Conservation (phyloP, 2,888 invertebrate species). For the Synanthedon vespiformis region DNA sequence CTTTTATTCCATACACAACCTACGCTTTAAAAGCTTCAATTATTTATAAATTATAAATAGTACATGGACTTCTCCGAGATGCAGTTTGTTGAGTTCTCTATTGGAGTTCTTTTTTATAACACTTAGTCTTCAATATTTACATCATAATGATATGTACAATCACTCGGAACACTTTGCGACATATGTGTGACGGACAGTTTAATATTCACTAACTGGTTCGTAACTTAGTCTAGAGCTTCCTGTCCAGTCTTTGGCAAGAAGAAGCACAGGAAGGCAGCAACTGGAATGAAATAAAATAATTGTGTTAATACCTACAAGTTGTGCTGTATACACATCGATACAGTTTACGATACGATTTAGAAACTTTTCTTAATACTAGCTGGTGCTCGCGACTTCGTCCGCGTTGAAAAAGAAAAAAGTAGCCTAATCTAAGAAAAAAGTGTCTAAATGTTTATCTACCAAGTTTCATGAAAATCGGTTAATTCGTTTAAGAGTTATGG, state of each 20-base stretch:
- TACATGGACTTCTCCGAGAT: not conserved
- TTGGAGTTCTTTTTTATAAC: constrained; percentile 7
- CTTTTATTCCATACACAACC: not conserved
- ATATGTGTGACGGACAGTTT: constrained; percentile 28
- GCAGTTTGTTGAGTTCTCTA: not conserved
- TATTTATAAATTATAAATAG: not conserved
- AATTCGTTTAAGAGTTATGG: too few species aligned
- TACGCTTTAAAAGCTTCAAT: not conserved
- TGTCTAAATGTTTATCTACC: too few species aligned
- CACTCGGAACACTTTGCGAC: constrained; percentile 29
- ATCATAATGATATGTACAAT: constrained; percentile 60
- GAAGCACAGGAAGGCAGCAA: constrained; percentile 79
- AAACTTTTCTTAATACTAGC: too few species aligned
- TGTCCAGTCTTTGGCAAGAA: constrained; percentile 81
- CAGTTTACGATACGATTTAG: too few species aligned
- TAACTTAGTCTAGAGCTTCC: constrained; percentile 74
- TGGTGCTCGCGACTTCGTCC: too few species aligned
- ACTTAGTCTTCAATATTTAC: constrained; percentile 61
- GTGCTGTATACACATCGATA: too few species aligned
- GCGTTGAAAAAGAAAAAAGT: too few species aligned
- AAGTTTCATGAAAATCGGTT: too few species aligned
- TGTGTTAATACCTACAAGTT: too few species aligned
- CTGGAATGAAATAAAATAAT: constrained; percentile 54
- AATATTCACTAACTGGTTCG: constrained; percentile 42
- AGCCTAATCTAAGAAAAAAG: too few species aligned